Percentiles rank a stretch among this genome's conserved stretches.
These are phyloP conservation scores for Labeo calbasu DNA, from an alignment of 2,797 vertebrate species.

Conservation along the genomic window DNA sequence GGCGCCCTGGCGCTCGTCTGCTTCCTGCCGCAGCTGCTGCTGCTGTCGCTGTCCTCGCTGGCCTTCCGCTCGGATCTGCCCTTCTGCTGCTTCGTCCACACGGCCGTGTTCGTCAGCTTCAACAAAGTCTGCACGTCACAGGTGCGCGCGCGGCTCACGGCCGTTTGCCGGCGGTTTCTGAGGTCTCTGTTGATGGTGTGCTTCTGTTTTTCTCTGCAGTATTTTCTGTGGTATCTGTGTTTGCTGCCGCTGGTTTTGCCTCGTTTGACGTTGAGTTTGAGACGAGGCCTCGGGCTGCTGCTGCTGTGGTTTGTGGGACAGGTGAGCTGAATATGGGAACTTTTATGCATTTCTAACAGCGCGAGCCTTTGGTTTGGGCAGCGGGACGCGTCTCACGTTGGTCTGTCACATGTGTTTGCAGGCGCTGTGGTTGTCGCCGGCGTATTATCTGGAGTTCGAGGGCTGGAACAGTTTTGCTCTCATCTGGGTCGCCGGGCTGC, in stretches of 20 bases:
- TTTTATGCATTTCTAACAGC: background rate
- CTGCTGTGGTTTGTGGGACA: conserved; percentile 89
- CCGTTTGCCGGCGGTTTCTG: background rate
- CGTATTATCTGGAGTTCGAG: conserved; percentile 91
- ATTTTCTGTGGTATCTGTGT: conserved; percentile 95
- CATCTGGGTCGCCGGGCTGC: conserved; percentile 88
- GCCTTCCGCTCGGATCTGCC: conserved; percentile 84
- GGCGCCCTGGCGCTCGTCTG: background rate
- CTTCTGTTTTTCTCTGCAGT: conserved; percentile 66
- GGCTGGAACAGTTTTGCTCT: conserved; percentile 86
- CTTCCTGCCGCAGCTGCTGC: conserved; percentile 84
- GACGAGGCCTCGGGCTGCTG: conserved; percentile 74
- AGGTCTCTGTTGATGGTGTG: background rate
- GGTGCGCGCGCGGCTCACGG: conserved; percentile 41
- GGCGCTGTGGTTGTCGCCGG: conserved; percentile 87
- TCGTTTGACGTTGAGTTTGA: conserved; percentile 77
- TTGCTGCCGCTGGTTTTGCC: conserved; percentile 89
- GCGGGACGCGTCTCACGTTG: background rate
- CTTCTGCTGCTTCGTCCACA: conserved; percentile 93
- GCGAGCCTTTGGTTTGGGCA: background rate
- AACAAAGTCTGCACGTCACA: conserved; percentile 99
- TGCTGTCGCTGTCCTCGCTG: conserved; percentile 82
- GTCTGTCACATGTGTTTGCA: conserved; percentile 55
- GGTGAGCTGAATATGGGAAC: conserved; percentile 65
- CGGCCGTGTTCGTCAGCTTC: conserved; percentile 90